A percentile compares a stretch with the other conserved stretches of the same genome.
phyloP scores from a whole-genome alignment of 2,797 vertebrate species.

The Acanthurus lineatus region DNA sequence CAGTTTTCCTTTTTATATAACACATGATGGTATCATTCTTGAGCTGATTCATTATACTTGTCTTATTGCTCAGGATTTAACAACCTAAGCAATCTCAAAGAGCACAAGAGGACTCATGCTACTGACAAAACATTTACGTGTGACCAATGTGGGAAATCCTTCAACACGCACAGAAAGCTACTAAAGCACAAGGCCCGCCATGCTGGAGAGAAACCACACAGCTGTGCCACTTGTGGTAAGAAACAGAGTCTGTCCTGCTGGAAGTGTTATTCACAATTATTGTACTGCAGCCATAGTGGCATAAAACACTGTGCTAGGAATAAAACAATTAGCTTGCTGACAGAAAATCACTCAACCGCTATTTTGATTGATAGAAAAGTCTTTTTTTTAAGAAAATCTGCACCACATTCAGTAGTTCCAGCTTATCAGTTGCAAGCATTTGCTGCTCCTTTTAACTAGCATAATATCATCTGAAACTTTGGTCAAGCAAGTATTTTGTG shows the following conservation, averaged over 20 bases:
- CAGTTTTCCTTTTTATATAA: neutral
- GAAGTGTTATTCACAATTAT: neutral
- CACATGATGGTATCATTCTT: neutral
- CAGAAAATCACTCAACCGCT: neutral
- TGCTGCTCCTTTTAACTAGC: neutral
- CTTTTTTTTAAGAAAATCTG: neutral
- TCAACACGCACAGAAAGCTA: slow-evolving; percentile 96
- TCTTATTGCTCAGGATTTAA: slow-evolving; percentile 89
- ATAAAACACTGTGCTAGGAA: neutral
- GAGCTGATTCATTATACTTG: slow-evolving; percentile 1
- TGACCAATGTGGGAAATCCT: slow-evolving; percentile 97
- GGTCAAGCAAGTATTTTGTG: neutral
- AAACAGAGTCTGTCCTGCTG: neutral
- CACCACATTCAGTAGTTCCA: neutral
- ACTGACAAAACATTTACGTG: slow-evolving; percentile 95
- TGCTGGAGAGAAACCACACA: slow-evolving; percentile 92
- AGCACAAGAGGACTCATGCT: slow-evolving; percentile 96
- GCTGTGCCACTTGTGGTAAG: slow-evolving; percentile 94
- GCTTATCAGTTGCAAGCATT: neutral
- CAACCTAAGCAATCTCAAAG: slow-evolving; percentile 97
- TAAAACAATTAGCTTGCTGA: neutral
- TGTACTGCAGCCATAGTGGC: neutral
- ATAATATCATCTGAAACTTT: neutral
- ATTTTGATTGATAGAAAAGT: neutral
- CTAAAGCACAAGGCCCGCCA: slow-evolving; percentile 94